A percentile compares a stretch with the other conserved stretches of the same genome.
Evolutionary conservation across 2,113 vertebrate genomes (phyloP).

Genomic region (Spea multiplicata): DNA sequence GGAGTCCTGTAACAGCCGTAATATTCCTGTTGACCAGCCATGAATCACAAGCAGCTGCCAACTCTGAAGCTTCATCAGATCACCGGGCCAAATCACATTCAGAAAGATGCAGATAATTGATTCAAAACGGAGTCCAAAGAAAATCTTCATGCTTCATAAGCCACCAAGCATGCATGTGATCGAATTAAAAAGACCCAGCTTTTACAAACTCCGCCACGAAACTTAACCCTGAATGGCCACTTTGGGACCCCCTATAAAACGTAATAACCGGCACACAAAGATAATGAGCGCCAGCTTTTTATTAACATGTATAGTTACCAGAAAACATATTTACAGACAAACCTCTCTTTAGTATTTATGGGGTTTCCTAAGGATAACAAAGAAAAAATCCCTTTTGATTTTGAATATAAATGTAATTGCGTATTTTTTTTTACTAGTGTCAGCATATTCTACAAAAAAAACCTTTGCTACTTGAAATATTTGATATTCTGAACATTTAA

Average conservation of each 20-base stretch:
- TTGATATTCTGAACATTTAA: no score
- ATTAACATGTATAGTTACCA: no score
- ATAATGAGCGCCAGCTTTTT: no score
- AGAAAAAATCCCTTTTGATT: no score
- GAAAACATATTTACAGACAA: no score
- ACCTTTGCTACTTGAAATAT: no score
- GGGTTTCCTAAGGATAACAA: no score
- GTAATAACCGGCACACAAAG: background rate
- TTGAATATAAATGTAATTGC: no score
- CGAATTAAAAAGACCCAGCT: constrained; percentile 35
- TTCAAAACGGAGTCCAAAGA: constrained; percentile 35
- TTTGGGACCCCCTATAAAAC: background rate
- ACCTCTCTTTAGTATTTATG: no score
- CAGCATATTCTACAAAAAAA: no score
- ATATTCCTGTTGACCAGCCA: background rate
- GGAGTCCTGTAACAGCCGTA: background rate
- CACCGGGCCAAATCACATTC: background rate
- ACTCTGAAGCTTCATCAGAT: background rate
- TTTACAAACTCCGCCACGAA: constrained; percentile 23
- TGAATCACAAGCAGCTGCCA: background rate
- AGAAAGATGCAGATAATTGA: constrained; percentile 42
- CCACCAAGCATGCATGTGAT: constrained; percentile 44
- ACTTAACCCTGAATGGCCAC: constrained; percentile 16
- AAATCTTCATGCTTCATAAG: constrained; percentile 44
- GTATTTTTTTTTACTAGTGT: no score